Evolutionary conservation across 2,888 invertebrate species (phyloP).

Genomic region (Synanthedon vespiformis): DNA sequence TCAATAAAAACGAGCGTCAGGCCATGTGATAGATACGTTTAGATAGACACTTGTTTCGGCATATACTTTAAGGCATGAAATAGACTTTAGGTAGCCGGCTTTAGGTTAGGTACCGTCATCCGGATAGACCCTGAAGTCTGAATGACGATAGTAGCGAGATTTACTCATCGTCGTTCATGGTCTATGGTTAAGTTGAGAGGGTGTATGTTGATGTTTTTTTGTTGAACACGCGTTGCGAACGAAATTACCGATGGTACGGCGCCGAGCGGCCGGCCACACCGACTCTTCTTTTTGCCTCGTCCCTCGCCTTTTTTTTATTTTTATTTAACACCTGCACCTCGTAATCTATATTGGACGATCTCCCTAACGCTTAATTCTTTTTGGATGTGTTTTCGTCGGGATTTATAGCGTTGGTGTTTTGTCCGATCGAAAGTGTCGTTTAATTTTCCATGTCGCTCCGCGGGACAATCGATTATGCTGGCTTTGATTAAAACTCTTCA

Average conservation of each 20-base stretch:
- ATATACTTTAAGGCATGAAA: slow-evolving; percentile 36
- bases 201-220: slow-evolving; percentile 46
- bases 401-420: slow-evolving; percentile 56
- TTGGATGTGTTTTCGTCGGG: slow-evolving; percentile 50
- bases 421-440: slow-evolving; percentile 58
- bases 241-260: slow-evolving; percentile 58
- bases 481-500: slow-evolving; percentile 35
- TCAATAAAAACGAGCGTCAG: too few relatives aligned
- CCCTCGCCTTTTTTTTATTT: slow-evolving; percentile 63
- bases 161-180: slow-evolving; percentile 14
- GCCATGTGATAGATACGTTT: too few relatives aligned
- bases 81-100: slow-evolving; percentile 32
- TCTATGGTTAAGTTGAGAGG: slow-evolving; percentile 42
- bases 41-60: too few relatives aligned
- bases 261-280: slow-evolving; percentile 61
- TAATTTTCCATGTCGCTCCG: slow-evolving; percentile 54
- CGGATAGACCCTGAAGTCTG: slow-evolving; percentile 41
- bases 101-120: slow-evolving; percentile 4
- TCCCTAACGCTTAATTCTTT: slow-evolving; percentile 68
- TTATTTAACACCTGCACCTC: slow-evolving; percentile 69
- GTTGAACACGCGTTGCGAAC: slow-evolving; percentile 47
- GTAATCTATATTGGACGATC: slow-evolving; percentile 68
- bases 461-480: slow-evolving; percentile 56
- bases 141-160: slow-evolving; percentile 39
- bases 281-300: slow-evolving; percentile 55